Conservation (phyloP, 2,113 vertebrate genomes). For the Myiozetetes cayanensis region DNA sequence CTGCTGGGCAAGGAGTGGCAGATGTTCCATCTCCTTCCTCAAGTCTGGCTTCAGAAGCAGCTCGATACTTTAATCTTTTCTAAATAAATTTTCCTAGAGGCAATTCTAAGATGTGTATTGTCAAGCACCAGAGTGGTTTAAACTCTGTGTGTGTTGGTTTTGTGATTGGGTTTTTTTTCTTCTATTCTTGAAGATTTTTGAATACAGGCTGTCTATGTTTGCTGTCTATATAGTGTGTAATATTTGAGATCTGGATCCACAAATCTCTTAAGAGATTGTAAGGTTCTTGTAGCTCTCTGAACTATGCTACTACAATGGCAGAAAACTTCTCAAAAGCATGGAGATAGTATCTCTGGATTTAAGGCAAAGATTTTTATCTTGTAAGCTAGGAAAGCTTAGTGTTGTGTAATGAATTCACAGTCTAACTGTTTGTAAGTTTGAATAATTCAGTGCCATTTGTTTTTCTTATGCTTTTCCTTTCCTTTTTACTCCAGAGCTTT, state of each 20-base stretch:
- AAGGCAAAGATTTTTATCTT: not conserved
- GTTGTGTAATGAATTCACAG: not conserved
- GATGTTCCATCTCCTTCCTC: not conserved
- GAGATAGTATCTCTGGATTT: not conserved
- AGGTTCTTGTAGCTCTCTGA: not conserved
- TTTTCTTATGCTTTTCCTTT: not conserved
- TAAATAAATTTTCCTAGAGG: not conserved
- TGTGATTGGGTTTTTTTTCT: not conserved
- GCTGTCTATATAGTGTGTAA: not conserved
- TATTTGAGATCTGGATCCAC: not conserved
- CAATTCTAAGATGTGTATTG: not conserved
- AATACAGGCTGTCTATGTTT: not conserved
- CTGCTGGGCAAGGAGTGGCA: rapidly evolving
- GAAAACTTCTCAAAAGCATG: not conserved
- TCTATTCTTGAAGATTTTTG: not conserved
- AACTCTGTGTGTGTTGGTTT: not conserved
- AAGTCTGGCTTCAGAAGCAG: not conserved
- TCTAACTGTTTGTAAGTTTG: not conserved
- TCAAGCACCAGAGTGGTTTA: not conserved
- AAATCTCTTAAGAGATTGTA: not conserved
- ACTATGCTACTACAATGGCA: not conserved
- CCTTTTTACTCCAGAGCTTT: not conserved
- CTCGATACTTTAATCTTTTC: not conserved
- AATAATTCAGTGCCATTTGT: not conserved
- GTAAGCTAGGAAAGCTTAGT: not conserved